These are phyloP conservation scores for Caenorhabditis wallacei DNA, from an alignment of 2,888 invertebrate genomes.

Conservation along the genomic window DNA sequence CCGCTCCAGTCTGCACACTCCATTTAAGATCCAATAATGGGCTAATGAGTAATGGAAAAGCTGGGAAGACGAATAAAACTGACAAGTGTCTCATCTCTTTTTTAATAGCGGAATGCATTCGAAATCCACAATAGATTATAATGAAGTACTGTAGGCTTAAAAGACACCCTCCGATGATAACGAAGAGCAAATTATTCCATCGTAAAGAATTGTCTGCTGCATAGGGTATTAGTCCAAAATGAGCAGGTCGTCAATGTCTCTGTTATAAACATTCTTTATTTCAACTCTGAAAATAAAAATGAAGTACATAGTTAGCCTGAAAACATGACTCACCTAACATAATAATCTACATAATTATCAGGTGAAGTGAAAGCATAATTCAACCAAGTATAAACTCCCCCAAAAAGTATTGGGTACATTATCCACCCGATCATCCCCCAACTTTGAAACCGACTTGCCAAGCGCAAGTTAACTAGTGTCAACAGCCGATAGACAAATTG, in stretches of 20 bases:
- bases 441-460: no score
- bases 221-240: not conserved
- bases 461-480: not conserved
- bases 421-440: not conserved
- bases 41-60: not conserved
- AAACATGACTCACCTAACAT: constrained; percentile 8
- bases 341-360: constrained; percentile 8
- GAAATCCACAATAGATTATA: constrained; percentile 8
- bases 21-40: not conserved
- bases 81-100: constrained; percentile 25
- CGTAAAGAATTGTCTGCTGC: no score
- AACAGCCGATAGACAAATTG: constrained; percentile 8
- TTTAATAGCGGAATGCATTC: constrained; percentile 18
- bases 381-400: not conserved
- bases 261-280: not conserved
- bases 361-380: not conserved
- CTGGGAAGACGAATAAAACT: not conserved
- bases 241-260: not conserved
- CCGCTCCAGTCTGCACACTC: constrained; percentile 7
- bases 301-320: no score
- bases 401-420: not conserved
- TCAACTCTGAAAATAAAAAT: not conserved
- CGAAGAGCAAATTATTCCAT: not conserved
- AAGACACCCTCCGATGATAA: not conserved
- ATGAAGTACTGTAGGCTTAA: not conserved